Conservation (phyloP, 1,140 invertebrate genomes). For the Drosophila insularis region DNA sequence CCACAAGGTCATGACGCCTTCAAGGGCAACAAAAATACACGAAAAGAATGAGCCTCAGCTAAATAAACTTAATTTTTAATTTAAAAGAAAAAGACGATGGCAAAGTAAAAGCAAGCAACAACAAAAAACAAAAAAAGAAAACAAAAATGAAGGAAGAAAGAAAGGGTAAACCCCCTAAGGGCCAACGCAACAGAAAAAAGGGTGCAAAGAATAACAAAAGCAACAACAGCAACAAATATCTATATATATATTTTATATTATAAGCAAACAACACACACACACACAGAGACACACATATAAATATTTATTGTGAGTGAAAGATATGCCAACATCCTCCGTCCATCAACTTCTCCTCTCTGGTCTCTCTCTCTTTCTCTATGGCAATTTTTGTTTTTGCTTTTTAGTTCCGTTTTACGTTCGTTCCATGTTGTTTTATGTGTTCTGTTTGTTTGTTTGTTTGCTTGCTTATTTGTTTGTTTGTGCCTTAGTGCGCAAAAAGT, state of each 20-base stretch:
- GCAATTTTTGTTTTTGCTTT: conserved; percentile 1
- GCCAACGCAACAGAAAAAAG: conserved; percentile 39
- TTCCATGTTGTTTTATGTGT: conserved; percentile 20
- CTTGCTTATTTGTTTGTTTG: conserved; percentile 59
- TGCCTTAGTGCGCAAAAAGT: conserved; percentile 78
- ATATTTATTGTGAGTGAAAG: conserved; percentile 67
- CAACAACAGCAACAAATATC: conserved; percentile 56
- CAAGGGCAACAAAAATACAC: conserved; percentile 55
- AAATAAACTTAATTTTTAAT: conserved; percentile 73
- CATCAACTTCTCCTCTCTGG: conserved; percentile 44
- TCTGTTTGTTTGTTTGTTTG: not conserved
- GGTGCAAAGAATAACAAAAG: conserved; percentile 73
- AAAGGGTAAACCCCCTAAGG: conserved; percentile 10
- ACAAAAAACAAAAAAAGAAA: conserved; percentile 43
- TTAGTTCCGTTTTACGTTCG: conserved; percentile 1
- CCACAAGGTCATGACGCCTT: conserved; percentile 62
- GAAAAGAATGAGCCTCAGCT: conserved; percentile 31
- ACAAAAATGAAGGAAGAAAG: conserved; percentile 15
- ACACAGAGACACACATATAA: conserved; percentile 65
- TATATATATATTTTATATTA: conserved; percentile 66
- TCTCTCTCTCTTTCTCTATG: not conserved
- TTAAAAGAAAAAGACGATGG: conserved; percentile 32
- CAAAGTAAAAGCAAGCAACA: conserved; percentile 64
- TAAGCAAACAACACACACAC: conserved; percentile 63
- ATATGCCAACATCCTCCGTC: conserved; percentile 59